Conservation (phyloP, 2,797 vertebrate species). For the Phataginus tetradactyla region DNA sequence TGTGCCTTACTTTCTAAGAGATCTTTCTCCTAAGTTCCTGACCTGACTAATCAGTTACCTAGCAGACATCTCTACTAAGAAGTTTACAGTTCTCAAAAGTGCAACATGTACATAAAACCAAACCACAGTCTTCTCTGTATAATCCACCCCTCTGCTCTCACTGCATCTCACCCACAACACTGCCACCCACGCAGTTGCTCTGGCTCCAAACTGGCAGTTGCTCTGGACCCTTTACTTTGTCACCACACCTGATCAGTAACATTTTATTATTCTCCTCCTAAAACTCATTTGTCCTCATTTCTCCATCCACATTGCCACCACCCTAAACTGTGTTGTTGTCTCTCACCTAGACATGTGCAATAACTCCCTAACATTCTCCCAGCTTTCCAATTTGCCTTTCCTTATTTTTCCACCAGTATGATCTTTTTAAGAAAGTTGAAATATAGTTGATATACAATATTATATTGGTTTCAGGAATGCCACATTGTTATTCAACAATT, state of each 20-base stretch:
- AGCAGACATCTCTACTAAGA: not conserved
- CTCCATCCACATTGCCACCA: fast-evolving
- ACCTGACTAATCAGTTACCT: not conserved
- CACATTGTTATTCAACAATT: too few relatives aligned
- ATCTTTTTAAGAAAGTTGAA: not conserved
- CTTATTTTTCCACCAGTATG: not conserved
- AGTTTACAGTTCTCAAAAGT: not conserved
- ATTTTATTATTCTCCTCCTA: not conserved
- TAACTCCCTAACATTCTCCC: not conserved
- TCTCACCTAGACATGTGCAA: fast-evolving
- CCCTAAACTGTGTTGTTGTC: too few relatives aligned
- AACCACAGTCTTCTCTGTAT: not conserved
- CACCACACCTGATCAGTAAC: not conserved
- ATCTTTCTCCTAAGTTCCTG: not conserved
- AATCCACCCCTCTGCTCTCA: not conserved
- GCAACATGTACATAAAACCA: too few relatives aligned
- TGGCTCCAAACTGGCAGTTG: too few relatives aligned
- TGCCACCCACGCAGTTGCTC: fast-evolving
- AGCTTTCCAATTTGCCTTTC: not conserved
- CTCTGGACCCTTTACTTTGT: not conserved
- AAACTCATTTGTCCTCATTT: not conserved
- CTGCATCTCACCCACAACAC: not conserved
- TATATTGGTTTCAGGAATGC: too few relatives aligned
- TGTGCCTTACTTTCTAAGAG: not conserved
- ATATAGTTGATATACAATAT: too few relatives aligned